phyloP scores from a whole-genome alignment of 2,113 vertebrate genomes.

The Ptychochromis oligacanthus region DNA sequence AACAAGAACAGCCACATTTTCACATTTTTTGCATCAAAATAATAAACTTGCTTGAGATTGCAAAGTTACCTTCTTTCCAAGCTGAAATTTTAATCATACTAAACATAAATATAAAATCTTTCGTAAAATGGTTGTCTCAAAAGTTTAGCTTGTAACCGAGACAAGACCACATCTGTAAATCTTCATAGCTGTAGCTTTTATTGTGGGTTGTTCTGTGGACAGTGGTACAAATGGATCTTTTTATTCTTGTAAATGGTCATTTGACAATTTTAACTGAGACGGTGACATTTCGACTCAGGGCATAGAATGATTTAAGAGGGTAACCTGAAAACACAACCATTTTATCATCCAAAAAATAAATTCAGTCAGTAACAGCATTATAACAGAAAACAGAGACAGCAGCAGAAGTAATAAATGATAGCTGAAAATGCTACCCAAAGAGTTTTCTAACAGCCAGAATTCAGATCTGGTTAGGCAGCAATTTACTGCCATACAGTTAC shows the following conservation, averaged over 20 bases:
- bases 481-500: constrained; percentile 3
- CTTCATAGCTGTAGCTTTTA: constrained; percentile 5
- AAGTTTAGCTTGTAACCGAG: background rate
- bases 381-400: background rate
- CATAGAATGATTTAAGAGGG: constrained; percentile 1
- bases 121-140: background rate
- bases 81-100: background rate
- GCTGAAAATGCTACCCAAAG: constrained; percentile 10
- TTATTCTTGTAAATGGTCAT: background rate
- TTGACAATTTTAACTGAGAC: constrained; percentile 11
- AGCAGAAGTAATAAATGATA: background rate
- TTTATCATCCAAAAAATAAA: constrained; percentile 7
- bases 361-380: background rate
- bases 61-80: background rate
- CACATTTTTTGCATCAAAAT: background rate
- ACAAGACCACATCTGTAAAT: background rate
- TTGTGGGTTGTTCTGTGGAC: background rate
- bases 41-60: no score
- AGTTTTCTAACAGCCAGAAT: background rate
- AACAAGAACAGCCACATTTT: background rate
- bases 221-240: background rate
- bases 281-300: constrained; percentile 27
- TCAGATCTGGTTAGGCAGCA: constrained; percentile 28
- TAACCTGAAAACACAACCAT: background rate
- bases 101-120: background rate